A percentile compares a stretch with the other conserved stretches of the same genome.
Evolutionary conservation across 2,797 vertebrate species (phyloP).

Genomic region (Sphenodon punctatus): DNA sequence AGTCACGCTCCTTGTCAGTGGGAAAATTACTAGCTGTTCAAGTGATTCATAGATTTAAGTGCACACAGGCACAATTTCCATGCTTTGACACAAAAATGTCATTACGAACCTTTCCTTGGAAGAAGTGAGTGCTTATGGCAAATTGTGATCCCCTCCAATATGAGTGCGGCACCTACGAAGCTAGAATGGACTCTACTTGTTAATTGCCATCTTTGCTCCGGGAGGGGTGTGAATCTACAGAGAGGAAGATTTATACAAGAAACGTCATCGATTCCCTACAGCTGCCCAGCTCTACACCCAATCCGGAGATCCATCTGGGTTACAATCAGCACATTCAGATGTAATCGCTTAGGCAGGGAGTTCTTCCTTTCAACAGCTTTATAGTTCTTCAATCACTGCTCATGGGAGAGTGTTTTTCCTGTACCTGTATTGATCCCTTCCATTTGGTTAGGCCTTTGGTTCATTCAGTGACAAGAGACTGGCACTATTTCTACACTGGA

Average conservation of each 20-base stretch:
- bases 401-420: not conserved
- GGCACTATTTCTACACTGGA: not conserved
- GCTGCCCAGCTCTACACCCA: slow-evolving; percentile 9
- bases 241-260: slow-evolving; percentile 31
- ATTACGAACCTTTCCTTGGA: not conserved
- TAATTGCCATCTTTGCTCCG: slow-evolving; percentile 2
- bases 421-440: too few relatives aligned
- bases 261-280: not conserved
- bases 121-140: not conserved
- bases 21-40: not conserved
- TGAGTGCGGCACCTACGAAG: not conserved
- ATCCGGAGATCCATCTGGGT: not conserved
- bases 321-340: not conserved
- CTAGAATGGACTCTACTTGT: slow-evolving; percentile 7
- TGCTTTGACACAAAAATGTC: slow-evolving; percentile 10
- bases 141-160: not conserved
- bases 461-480: not conserved
- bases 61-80: not conserved
- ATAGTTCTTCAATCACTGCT: not conserved
- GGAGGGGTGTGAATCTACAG: not conserved
- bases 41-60: not conserved
- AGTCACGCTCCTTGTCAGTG: slow-evolving; percentile 1
- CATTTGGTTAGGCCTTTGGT: not conserved
- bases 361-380: not conserved
- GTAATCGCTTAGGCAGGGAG: not conserved